Evolutionary conservation across 2,797 vertebrate species (phyloP), one percentile per base, ranked within the genome.

Genomic region (Buphagus erythrorhynchus): DNA sequence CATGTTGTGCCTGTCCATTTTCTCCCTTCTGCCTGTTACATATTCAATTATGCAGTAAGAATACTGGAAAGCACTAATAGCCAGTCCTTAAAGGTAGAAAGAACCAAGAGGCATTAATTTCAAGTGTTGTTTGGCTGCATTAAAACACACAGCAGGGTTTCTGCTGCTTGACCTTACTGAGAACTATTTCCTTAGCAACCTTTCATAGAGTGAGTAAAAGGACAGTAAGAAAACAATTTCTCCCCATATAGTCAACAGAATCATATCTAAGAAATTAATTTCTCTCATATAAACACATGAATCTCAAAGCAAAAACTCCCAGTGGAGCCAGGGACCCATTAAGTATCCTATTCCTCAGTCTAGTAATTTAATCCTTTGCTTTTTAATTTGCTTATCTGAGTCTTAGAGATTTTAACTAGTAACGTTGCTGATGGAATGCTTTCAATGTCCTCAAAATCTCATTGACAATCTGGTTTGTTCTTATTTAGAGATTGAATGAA

Each of bases 181-280:
- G 85, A 90, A 48, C 61, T 83, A 96, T 97, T 96, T 77, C 91
- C 96, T 92, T 96, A 96, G 97, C 93, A 98, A 97, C 96, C 71
- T 95, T 97, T 97, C 93, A 95, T 40, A 89, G 61, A 51, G 16
- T 7, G 65, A 71, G 55, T 71, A 91, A 91, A 86, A 90, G 42
- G 94, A 95, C 69, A 77, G 81, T 88, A 80, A 84, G 66, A 78
- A 96, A 95, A 88, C 25, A 45, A 7, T 80, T 48, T 11, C 4
- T 4, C 9, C 4, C 29, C 36, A 36, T 28, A 24, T 54, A 87
- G 91, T 92, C 38, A 85, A 29, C 38, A 73, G 59, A 92, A 80
- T 94, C 49, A 84, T 90, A 78, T 85, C 48, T 76, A 93, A 90
- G 59, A 65, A 76, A 88, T 88, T 13, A 80, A 52, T 93, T 90